Evolutionary conservation across 2,888 invertebrate genomes (phyloP).

Genomic region (Microctonus hyperodae): DNA sequence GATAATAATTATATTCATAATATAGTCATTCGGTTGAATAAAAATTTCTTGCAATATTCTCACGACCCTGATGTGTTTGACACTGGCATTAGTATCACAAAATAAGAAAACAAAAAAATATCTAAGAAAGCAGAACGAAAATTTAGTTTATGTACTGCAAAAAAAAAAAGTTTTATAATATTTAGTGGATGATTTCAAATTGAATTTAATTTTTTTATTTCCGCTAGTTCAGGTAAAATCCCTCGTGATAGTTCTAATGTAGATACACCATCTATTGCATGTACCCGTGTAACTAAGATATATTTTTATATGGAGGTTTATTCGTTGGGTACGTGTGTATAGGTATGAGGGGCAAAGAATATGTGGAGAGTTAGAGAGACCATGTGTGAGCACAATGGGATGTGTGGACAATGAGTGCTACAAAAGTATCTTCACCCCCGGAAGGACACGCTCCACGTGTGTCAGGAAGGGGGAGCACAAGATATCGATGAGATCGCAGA

Average conservation of each 20-base stretch:
- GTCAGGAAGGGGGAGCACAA: constrained; percentile 10
- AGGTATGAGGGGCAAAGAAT: constrained; percentile 1
- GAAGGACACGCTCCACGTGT: constrained; percentile 37
- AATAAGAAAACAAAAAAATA: background rate
- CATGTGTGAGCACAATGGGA: constrained; percentile 40
- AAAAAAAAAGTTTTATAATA: constrained; percentile 32
- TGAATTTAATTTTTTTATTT: constrained; percentile 45
- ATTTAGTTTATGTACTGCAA: constrained; percentile 21
- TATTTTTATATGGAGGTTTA: background rate
- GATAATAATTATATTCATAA: background rate
- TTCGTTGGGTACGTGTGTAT: background rate
- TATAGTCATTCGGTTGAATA: background rate
- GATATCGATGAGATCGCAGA: constrained; percentile 20
- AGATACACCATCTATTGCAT: constrained; percentile 16
- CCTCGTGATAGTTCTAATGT: constrained; percentile 28
- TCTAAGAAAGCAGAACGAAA: background rate
- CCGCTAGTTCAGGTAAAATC: constrained; percentile 46
- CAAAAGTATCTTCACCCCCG: constrained; percentile 39
- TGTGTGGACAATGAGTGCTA: constrained; percentile 42
- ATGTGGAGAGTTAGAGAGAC: background rate
- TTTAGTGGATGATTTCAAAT: background rate
- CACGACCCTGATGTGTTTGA: constrained; percentile 30
- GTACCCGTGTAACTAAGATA: constrained; percentile 8
- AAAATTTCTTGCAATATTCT: constrained; percentile 26
- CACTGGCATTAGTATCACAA: constrained; percentile 14